A percentile compares a stretch with the other conserved stretches of the same genome.
Conservation (phyloP, 2,888 invertebrate genomes). For the Endomychus coccineus region DNA sequence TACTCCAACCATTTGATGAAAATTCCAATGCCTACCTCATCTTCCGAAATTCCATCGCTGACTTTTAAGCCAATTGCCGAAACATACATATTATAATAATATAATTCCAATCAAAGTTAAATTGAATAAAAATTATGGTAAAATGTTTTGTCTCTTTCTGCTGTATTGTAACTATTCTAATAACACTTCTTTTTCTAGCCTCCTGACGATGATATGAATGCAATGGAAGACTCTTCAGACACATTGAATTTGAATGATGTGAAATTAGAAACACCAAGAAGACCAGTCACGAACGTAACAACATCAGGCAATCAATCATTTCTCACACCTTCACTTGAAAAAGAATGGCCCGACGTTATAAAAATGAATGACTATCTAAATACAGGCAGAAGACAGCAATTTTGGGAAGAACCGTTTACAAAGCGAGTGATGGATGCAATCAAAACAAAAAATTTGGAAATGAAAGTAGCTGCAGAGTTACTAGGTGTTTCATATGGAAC, state of each 20-base stretch:
- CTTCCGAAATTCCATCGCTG: too few relatives aligned
- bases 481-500: slow-evolving; percentile 88
- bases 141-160: too few relatives aligned
- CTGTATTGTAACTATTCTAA: too few relatives aligned
- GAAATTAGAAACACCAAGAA: neutral
- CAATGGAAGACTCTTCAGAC: neutral
- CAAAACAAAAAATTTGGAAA: slow-evolving; percentile 82
- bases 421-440: slow-evolving; percentile 85
- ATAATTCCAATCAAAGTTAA: too few relatives aligned
- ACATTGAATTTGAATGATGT: neutral
- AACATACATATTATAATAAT: too few relatives aligned
- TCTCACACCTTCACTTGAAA: slow-evolving; percentile 40
- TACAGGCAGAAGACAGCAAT: slow-evolving; percentile 80
- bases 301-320: slow-evolving; percentile 33
- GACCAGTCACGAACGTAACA: slow-evolving; percentile 29
- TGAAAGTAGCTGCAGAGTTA: slow-evolving; percentile 88
- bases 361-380: slow-evolving; percentile 82
- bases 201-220: too few relatives aligned
- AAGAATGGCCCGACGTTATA: slow-evolving; percentile 60
- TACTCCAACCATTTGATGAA: too few relatives aligned
- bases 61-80: too few relatives aligned
- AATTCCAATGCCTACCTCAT: too few relatives aligned
- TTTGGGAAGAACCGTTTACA: slow-evolving; percentile 89
- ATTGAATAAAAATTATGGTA: too few relatives aligned
- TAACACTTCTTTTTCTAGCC: too few relatives aligned